Conservation (phyloP, 2,888 invertebrate species). For the Sarcophaga carnaria region DNA sequence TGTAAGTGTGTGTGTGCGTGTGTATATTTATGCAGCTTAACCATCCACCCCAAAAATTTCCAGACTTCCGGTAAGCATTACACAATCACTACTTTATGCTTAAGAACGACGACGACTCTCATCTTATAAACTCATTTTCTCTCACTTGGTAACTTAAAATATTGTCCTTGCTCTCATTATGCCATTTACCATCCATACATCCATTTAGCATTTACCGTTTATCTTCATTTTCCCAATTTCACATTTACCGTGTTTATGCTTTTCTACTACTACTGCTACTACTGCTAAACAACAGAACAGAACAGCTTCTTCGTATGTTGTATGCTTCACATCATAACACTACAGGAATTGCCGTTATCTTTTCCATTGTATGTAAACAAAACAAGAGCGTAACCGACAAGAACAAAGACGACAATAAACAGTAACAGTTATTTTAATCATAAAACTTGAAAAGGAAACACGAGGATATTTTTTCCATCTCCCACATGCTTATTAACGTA, state of each 20-base stretch:
- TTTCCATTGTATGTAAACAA: neutral
- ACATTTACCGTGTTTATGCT: neutral
- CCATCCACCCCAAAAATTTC: constrained; percentile 64
- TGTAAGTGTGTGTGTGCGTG: neutral
- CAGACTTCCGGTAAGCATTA: constrained; percentile 59
- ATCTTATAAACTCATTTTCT: constrained; percentile 48
- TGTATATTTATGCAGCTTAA: constrained; percentile 4
- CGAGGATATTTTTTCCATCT: constrained; percentile 14
- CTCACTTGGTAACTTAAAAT: constrained; percentile 47
- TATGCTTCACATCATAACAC: neutral
- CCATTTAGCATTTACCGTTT: constrained; percentile 34
- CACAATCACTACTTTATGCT: constrained; percentile 5
- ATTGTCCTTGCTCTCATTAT: constrained; percentile 67
- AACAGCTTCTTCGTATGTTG: neutral
- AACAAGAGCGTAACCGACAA: constrained; percentile 10
- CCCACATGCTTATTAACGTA: neutral
- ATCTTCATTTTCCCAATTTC: constrained; percentile 9
- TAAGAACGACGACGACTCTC: constrained; percentile 30
- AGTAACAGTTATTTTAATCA: constrained; percentile 47
- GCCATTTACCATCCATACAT: constrained; percentile 40
- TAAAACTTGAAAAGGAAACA: constrained; percentile 38
- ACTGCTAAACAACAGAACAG: neutral
- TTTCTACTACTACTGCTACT: neutral
- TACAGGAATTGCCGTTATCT: neutral
- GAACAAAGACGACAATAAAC: constrained; percentile 30